These are phyloP conservation scores for Paguma larvata DNA, from an alignment of 2,797 vertebrate genomes.

Conservation along the genomic window DNA sequence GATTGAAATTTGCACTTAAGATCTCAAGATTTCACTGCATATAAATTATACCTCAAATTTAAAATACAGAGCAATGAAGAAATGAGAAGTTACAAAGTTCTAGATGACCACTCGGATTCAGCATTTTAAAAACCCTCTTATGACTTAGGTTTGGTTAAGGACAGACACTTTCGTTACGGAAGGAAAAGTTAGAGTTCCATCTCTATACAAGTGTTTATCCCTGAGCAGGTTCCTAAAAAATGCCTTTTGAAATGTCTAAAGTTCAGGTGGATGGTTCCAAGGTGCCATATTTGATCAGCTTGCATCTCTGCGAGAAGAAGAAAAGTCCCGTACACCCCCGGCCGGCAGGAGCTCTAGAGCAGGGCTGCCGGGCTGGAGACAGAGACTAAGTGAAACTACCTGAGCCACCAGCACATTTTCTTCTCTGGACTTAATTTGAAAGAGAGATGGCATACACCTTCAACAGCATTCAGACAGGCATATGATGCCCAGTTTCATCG, in stretches of 20 bases:
- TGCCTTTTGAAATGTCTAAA: slow-evolving; percentile 80
- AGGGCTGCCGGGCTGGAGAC: too few relatives aligned
- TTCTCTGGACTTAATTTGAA: background rate
- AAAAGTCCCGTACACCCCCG: slow-evolving; percentile 47
- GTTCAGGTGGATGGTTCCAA: slow-evolving; percentile 68
- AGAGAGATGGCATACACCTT: background rate
- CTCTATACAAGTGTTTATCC: slow-evolving; percentile 72
- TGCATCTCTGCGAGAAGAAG: slow-evolving; percentile 62
- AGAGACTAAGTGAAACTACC: background rate
- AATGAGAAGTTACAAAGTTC: slow-evolving; percentile 28
- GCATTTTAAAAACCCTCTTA: slow-evolving; percentile 84
- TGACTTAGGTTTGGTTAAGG: slow-evolving; percentile 87
- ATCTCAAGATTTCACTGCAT: background rate
- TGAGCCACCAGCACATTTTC: background rate
- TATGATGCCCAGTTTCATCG: background rate
- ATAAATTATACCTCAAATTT: background rate
- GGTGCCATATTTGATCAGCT: slow-evolving; percentile 77
- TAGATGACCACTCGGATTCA: slow-evolving; percentile 84
- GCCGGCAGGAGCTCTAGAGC: background rate
- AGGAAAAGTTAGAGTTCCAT: slow-evolving; percentile 67
- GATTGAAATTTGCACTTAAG: background rate
- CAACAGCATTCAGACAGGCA: background rate
- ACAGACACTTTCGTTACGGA: slow-evolving; percentile 80
- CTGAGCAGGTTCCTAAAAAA: slow-evolving; percentile 69
- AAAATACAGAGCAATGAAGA: background rate